These are phyloP conservation scores for Lutjanus campechanus DNA, from an alignment of 2,797 vertebrate species.

Conservation along the genomic window DNA sequence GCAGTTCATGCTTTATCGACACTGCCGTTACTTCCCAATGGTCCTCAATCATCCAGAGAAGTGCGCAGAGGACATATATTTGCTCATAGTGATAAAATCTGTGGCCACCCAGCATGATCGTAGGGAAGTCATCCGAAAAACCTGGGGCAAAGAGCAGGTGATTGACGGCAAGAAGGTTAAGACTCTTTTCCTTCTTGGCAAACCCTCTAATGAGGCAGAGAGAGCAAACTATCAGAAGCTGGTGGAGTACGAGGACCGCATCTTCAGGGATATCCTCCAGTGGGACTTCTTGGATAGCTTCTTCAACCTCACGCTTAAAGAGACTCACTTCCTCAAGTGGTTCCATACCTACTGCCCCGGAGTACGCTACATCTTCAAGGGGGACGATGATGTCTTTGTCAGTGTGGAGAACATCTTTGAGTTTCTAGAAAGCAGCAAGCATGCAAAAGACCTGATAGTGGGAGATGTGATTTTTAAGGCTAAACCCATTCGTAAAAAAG, in stretches of 20 bases:
- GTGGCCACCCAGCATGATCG: constrained; percentile 94
- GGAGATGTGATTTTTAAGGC: constrained; percentile 93
- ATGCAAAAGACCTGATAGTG: constrained; percentile 87
- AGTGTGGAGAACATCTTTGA: constrained; percentile 93
- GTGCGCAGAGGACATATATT: constrained; percentile 85
- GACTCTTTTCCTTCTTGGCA: constrained; percentile 92
- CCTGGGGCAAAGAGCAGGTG: constrained; percentile 92
- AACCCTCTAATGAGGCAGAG: constrained; percentile 89
- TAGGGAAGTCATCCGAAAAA: constrained; percentile 93
- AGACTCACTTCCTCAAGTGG: constrained; percentile 98
- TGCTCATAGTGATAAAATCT: constrained; percentile 95
- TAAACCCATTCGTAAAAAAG: constrained; percentile 91
- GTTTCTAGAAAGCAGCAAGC: constrained; percentile 85
- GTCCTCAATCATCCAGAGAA: constrained; percentile 94
- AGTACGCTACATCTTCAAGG: constrained; percentile 92
- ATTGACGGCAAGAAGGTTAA: constrained; percentile 86
- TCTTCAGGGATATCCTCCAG: constrained; percentile 94
- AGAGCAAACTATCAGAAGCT: constrained; percentile 94
- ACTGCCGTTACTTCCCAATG: constrained; percentile 96
- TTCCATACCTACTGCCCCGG: constrained; percentile 91
- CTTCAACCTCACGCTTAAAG: constrained; percentile 98
- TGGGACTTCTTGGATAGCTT: constrained; percentile 98
- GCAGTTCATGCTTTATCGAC: constrained; percentile 93
- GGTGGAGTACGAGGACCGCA: constrained; percentile 93
- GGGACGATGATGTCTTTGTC: constrained; percentile 95